Evolutionary conservation across 2,797 vertebrate species (phyloP).

Genomic region (Molossus molossus): DNA sequence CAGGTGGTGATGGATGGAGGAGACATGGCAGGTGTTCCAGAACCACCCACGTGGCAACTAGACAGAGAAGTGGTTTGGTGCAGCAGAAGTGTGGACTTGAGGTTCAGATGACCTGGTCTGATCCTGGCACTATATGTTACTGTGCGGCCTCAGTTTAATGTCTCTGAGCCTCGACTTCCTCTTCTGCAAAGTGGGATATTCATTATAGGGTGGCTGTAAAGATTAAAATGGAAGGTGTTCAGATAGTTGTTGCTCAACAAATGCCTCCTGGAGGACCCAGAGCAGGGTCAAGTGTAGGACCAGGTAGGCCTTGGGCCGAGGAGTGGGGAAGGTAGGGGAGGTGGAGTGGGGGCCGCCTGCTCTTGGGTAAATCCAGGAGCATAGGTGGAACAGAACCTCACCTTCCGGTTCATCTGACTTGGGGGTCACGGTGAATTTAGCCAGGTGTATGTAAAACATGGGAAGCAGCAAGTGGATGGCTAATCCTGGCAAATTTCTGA

Average conservation of each 20-base stretch:
- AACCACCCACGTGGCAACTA: no score
- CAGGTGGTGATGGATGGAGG: background rate
- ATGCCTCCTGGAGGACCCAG: background rate
- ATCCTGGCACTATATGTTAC: background rate
- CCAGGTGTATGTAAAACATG: background rate
- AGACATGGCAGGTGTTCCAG: background rate
- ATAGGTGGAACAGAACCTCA: background rate
- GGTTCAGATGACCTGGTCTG: background rate
- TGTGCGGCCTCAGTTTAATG: background rate
- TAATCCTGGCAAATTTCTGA: background rate
- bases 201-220: background rate
- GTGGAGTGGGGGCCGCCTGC: background rate
- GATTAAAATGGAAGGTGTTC: background rate
- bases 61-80: conserved; percentile 7
- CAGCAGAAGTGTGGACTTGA: background rate
- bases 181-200: background rate
- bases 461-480: background rate
- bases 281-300: background rate
- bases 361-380: background rate
- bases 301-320: background rate
- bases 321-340: accelerated
- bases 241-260: background rate
- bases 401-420: background rate
- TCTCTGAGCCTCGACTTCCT: background rate
- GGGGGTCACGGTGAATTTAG: background rate